Percentiles rank a stretch among this genome's conserved stretches.
Evolutionary conservation across 2,113 vertebrate species (phyloP).

Genomic region (Gambusia holbrooki): DNA sequence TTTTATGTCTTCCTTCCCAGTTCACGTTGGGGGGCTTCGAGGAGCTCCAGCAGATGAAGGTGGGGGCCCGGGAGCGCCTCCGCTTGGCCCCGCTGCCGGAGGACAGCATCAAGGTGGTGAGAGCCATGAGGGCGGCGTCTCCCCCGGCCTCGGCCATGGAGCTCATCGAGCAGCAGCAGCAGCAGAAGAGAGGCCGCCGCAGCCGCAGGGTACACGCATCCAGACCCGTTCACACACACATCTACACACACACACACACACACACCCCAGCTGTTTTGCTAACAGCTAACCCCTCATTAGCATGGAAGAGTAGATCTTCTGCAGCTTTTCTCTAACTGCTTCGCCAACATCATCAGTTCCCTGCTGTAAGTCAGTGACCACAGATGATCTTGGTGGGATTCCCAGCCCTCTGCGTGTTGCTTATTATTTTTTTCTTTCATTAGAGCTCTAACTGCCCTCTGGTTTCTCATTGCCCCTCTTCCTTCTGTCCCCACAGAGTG

Average conservation of each 20-base stretch:
- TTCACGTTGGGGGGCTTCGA: conserved; percentile 96
- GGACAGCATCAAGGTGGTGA: conserved; percentile 94
- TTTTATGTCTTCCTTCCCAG: conserved; percentile 61
- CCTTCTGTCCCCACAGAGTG: conserved; percentile 86
- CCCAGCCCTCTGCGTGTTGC: conserved; percentile 6
- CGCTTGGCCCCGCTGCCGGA: conserved; percentile 87
- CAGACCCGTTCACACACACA: accelerated
- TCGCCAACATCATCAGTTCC: conserved; percentile 43
- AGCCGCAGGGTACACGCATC: conserved; percentile 86
- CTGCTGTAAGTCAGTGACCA: conserved; percentile 51
- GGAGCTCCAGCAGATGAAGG: conserved; percentile 89
- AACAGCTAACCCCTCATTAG: neutral
- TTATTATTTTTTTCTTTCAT: conserved; percentile 10
- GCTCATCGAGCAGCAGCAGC: conserved; percentile 91
- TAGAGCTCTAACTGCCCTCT: conserved; percentile 49
- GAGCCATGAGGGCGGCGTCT: conserved; percentile 90
- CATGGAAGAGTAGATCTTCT: neutral
- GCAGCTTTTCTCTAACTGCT: conserved; percentile 22
- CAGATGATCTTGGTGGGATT: conserved; percentile 50
- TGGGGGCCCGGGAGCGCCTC: conserved; percentile 81
- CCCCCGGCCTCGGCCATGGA: conserved; percentile 91
- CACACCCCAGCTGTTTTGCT: neutral
- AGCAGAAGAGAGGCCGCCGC: conserved; percentile 88
- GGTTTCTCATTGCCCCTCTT: conserved; percentile 75
- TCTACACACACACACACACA: neutral